These are phyloP conservation scores for Hylia prasina DNA, from an alignment of 2,113 vertebrate species.

Conservation along the genomic window DNA sequence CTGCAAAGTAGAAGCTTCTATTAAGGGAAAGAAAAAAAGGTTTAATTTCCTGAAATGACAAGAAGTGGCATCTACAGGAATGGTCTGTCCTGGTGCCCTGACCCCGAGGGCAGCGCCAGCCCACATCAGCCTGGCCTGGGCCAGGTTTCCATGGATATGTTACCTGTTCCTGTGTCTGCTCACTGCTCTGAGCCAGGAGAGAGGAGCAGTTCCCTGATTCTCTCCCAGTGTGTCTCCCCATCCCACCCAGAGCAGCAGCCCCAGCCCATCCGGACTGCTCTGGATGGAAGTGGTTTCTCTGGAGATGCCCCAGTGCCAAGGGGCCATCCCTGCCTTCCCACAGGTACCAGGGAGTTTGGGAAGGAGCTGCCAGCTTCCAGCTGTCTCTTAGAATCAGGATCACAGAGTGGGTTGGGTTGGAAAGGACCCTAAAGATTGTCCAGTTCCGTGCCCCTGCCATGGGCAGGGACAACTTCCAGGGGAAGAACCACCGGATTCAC, in stretches of 20 bases:
- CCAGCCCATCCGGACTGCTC: too few relatives aligned
- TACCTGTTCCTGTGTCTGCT: background rate
- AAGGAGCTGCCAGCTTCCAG: background rate
- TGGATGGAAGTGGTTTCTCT: background rate
- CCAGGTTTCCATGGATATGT: conserved; percentile 22
- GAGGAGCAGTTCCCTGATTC: background rate
- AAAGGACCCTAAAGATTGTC: background rate
- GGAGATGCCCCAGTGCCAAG: background rate
- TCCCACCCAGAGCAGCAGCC: background rate
- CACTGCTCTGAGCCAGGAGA: background rate
- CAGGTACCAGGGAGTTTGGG: background rate
- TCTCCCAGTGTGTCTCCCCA: background rate
- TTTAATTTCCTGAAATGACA: conserved; percentile 16
- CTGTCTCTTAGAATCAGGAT: background rate
- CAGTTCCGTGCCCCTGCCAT: background rate
- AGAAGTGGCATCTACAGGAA: background rate
- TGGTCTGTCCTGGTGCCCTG: background rate
- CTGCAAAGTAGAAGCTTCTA: background rate
- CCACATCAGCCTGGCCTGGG: background rate
- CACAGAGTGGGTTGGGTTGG: background rate
- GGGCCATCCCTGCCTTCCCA: background rate
- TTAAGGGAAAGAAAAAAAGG: background rate
- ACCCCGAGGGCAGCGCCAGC: background rate
- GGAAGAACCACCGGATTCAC: background rate
- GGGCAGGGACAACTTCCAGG: background rate